Percentiles rank a stretch among this genome's conserved stretches.
Evolutionary conservation across 2,113 vertebrate genomes (phyloP).

Genomic region (Laticauda colubrina): DNA sequence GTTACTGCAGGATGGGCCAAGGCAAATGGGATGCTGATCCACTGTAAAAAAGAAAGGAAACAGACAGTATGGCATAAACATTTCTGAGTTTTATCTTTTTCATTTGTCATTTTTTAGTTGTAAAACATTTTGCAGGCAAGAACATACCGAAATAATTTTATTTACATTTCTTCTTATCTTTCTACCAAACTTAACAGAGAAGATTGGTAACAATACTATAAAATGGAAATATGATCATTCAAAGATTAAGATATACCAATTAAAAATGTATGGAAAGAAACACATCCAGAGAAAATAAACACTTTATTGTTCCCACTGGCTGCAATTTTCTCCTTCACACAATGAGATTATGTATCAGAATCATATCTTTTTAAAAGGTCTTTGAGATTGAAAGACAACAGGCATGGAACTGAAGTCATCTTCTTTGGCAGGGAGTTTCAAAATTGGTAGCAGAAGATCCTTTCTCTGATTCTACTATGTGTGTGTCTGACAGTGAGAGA

Average conservation of each 20-base stretch:
- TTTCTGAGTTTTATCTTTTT: conserved; percentile 13
- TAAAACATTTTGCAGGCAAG: conserved; percentile 14
- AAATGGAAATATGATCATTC: not conserved
- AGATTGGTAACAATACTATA: not conserved
- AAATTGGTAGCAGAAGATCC: not conserved
- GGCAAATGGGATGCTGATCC: conserved; percentile 95
- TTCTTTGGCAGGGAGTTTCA: not conserved
- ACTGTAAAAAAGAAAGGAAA: conserved; percentile 75
- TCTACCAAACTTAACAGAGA: not conserved
- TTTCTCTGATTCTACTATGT: not conserved
- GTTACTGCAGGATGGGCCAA: conserved; percentile 88
- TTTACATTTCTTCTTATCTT: not conserved
- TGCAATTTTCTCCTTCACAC: not conserved
- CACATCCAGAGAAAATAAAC: not conserved
- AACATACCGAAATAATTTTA: not conserved
- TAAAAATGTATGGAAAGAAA: not conserved
- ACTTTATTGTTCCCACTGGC: not conserved
- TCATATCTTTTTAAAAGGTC: not conserved
- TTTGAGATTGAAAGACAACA: not conserved
- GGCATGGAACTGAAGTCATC: not conserved
- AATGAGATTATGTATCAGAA: not conserved
- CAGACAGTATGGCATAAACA: not conserved
- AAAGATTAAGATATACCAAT: not conserved
- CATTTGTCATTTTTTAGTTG: not conserved
- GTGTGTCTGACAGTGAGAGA: not conserved